phyloP scores from a whole-genome alignment of 2,113 vertebrate genomes.

The Megaleporinus macrocephalus region DNA sequence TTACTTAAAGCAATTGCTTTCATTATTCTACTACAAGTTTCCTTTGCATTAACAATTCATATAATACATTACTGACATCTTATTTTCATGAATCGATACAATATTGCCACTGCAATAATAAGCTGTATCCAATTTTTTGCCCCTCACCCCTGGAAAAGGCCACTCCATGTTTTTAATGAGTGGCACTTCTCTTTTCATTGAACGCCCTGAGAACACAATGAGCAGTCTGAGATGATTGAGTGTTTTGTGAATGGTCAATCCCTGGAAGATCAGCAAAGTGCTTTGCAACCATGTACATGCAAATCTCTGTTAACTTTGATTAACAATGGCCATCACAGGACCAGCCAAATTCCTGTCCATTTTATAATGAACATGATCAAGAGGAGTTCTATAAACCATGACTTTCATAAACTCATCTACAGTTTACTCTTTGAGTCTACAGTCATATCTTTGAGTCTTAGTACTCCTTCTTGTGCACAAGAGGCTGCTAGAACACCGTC shows the following conservation, averaged over 20 bases:
- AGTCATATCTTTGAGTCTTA: constrained; percentile 74
- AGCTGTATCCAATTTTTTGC: too few species aligned
- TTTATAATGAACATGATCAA: not conserved
- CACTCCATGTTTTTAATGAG: not conserved
- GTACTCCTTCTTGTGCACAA: constrained; percentile 90
- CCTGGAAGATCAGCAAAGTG: not conserved
- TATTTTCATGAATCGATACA: too few species aligned
- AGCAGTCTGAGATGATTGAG: not conserved
- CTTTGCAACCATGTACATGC: not conserved
- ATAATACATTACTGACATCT: too few species aligned
- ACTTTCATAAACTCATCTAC: constrained; percentile 62
- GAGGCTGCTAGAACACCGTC: constrained; percentile 90
- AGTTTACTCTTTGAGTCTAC: constrained; percentile 88
- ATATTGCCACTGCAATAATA: too few species aligned
- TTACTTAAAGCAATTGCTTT: too few species aligned
- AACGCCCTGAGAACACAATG: not conserved
- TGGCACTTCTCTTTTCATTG: not conserved
- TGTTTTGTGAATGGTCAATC: constrained; percentile 2
- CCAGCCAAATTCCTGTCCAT: not conserved
- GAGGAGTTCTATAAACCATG: too few species aligned
- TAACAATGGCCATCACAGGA: not conserved
- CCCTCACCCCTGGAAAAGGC: too few species aligned
- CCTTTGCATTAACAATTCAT: too few species aligned
- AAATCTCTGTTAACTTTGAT: not conserved
- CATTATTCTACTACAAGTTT: too few species aligned